These are phyloP conservation scores for Holothuria scabra DNA, from an alignment of 53 echinoderm and acorn worm species.

Conservation along the genomic window DNA sequence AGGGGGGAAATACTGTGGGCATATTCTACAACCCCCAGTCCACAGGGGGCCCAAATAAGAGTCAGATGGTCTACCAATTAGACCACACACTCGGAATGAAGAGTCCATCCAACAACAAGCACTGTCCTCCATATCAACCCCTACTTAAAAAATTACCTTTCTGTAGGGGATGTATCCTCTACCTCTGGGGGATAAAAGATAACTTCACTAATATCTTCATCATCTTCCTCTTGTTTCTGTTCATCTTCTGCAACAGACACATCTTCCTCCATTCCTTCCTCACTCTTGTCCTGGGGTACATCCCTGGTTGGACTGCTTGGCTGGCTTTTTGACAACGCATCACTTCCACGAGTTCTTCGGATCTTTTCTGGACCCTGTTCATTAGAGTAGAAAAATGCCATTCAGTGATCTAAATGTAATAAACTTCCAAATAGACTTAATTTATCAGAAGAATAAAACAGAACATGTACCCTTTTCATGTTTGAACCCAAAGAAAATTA, in stretches of 20 bases:
- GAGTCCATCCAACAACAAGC: no score
- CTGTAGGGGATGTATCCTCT: constrained; percentile 49
- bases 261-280: constrained; percentile 56
- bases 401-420: background rate
- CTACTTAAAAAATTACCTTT: background rate
- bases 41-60: no score
- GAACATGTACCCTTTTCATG: background rate
- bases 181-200: constrained; percentile 88
- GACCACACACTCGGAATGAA: no score
- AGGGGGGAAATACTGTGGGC: no score
- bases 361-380: constrained; percentile 56
- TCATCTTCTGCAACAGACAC: constrained; percentile 64
- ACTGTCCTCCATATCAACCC: background rate
- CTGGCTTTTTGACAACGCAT: constrained; percentile 33
- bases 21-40: no score
- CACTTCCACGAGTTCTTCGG: constrained; percentile 81
- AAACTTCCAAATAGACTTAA: background rate
- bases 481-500: no score
- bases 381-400: constrained; percentile 30
- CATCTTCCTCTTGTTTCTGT: constrained; percentile 70
- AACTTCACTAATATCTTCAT: constrained; percentile 67
- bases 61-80: no score
- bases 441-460: background rate
- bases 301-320: constrained; percentile 31
- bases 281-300: constrained; percentile 37